phyloP scores from a whole-genome alignment of 2,888 invertebrate genomes.

The Calliopum simillimum region DNA sequence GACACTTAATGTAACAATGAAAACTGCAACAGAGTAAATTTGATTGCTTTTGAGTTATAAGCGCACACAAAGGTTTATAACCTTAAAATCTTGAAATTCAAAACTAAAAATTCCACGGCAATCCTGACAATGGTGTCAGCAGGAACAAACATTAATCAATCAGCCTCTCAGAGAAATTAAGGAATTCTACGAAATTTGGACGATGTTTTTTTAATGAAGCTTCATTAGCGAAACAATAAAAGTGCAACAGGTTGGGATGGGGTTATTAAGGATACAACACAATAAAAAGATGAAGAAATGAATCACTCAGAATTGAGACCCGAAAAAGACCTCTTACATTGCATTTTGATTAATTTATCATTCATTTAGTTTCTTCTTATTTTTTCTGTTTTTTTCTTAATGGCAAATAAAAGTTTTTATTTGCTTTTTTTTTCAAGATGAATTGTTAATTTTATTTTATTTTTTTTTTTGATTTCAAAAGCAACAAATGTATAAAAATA shows the following conservation, averaged over 20 bases:
- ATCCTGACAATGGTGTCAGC: background rate
- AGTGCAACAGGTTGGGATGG: conserved; percentile 12
- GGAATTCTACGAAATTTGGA: conserved; percentile 6
- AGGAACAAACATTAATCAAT: conserved; percentile 1
- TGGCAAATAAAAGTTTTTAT: background rate
- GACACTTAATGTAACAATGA: too few species aligned
- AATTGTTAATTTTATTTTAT: background rate
- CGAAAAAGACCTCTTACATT: background rate
- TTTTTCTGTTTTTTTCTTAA: background rate
- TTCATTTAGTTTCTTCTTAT: too few species aligned
- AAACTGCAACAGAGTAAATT: too few species aligned
- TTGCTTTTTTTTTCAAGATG: too few species aligned
- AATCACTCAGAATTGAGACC: background rate
- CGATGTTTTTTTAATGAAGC: background rate
- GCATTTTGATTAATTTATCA: conserved; percentile 23
- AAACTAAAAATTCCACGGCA: too few species aligned
- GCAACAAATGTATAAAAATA: background rate
- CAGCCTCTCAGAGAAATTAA: background rate
- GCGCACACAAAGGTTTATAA: too few species aligned
- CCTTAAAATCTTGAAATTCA: too few species aligned
- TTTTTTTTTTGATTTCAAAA: background rate
- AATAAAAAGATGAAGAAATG: background rate
- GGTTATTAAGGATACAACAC: background rate
- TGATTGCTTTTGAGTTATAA: too few species aligned
- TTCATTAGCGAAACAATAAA: conserved; percentile 12